Base-by-base conservation (phyloP, 2,888 invertebrate genomes). In the Tenthredo mesomela region DNA sequence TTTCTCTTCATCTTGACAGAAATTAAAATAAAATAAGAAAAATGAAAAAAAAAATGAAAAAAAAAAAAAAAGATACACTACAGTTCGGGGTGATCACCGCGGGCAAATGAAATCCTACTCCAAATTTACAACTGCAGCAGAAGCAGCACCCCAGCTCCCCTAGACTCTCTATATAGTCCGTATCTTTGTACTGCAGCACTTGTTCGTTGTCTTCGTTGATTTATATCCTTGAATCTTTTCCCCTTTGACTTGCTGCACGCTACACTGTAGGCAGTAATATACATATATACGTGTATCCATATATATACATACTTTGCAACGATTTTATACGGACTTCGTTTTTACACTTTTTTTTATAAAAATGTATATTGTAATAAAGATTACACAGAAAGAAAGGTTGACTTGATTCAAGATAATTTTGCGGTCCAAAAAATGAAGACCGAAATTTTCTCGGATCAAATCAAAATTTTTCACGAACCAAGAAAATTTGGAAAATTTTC, bases 161-260 rank as follows among this genome's bases (percentile, higher is more conserved):
- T 33, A 37, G 33, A 70, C 37, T 67, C 67, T 29, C 65, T 65
- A 65, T 65, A 29, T 33, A 70, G 21, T 70, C 7, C 70, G 70
- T 70, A 70, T 70, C 70, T 70, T 70, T 37, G 33, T 25, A 21
- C 61, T 70, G 67, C 70, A 70, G 70, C 18, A 70, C 33, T 70
- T 70, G 70, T 70, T 70, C 33, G 37, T 70, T 70, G 70, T 70
- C 70, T 29, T 37, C 5, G 18, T 70, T 70, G 70, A 70, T 70
- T 70, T 70, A 70, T 70, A 70, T 70, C 70, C 37, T 70, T 70
- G 70, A 70, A 61, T 61, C 25, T 61, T 37, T 70, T 25, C 61
- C 61, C 25, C 70, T 70, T 70, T 37, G 70, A 70, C 70, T 67
- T 67, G 29, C 67, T 54, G 54, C n/a, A 54, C 54, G 54, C 54